Evolutionary conservation across 2,113 vertebrate genomes (phyloP), one percentile per base, ranked within the genome.

Genomic region (Perca schrenkii): DNA sequence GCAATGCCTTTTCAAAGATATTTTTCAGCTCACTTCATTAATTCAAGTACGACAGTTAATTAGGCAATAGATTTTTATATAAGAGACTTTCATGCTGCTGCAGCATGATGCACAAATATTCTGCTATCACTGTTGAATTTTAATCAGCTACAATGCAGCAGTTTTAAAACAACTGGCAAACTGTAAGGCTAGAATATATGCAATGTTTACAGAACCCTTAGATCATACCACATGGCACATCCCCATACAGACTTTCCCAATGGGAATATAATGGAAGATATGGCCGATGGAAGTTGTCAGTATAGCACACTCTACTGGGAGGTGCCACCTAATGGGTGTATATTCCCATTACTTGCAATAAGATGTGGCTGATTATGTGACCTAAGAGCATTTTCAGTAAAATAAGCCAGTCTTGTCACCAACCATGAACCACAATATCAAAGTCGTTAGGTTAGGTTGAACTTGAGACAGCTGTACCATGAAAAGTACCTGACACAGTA

Each of bases 51-150:
- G 56, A 72, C 70, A 86, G 83, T 90, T 91, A 93, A 93, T 91
- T 89, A 93, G 90, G 86, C 82, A 67, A 87, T 86, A 79, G 75
- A 89, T 91, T 88, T 91, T 90, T 86, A 84, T 86, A 88, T 86
- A 77, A 73, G 80, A 88, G 81, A 83, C 65, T 85, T 86, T 84
- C 80, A 70, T 80, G 77, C 85, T 77, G 86, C 88, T 85, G 90
- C 86, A 74, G 84, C 66, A 70, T 83, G 77, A 77, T 63, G 66
- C 84, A 83, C 88, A 84, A 73, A 87, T 89, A 80, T 91, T 87
- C 85, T 79, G 70, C 74, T 65, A 75, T 84, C 83, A 68, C 77
- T 84, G 81, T 78, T 91, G 89, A 91, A 91, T 94, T 87, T 85
- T 86, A 93, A 91, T 89, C 81, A 91, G 86, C 67, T 53, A 53